Conservation (phyloP, 1,140 invertebrate genomes). For the Pomacea maculata region DNA sequence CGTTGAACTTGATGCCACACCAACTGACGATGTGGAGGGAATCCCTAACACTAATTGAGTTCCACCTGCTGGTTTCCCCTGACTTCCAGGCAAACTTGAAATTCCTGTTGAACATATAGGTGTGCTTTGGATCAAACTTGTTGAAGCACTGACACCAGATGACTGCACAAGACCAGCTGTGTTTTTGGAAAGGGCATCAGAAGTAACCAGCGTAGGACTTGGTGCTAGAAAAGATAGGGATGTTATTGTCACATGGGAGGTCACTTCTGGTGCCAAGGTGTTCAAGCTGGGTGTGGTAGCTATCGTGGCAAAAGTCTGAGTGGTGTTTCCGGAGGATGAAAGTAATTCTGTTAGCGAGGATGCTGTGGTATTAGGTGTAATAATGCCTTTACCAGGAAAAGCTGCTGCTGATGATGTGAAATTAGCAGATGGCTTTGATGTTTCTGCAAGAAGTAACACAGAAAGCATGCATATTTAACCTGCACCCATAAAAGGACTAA, state of each 20-base stretch:
- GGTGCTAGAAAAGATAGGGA: background rate
- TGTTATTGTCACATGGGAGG: background rate
- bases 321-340: background rate
- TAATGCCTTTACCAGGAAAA: background rate
- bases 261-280: too few species aligned
- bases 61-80: too few species aligned
- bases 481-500: too few species aligned
- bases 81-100: background rate
- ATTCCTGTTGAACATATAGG: slow-evolving; percentile 4
- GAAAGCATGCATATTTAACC: background rate
- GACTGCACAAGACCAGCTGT: background rate
- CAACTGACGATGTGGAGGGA: too few species aligned
- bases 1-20: too few species aligned
- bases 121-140: background rate
- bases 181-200: background rate
- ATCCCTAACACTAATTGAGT: too few species aligned
- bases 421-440: background rate
- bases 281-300: background rate
- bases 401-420: slow-evolving; percentile 11
- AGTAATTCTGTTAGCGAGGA: slow-evolving; percentile 11
- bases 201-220: background rate
- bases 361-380: slow-evolving; percentile 6
- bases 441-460: too few species aligned
- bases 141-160: background rate
- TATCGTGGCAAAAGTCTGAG: background rate